Base-by-base conservation (phyloP, 1,140 invertebrate genomes). In the Atta texana region DNA sequence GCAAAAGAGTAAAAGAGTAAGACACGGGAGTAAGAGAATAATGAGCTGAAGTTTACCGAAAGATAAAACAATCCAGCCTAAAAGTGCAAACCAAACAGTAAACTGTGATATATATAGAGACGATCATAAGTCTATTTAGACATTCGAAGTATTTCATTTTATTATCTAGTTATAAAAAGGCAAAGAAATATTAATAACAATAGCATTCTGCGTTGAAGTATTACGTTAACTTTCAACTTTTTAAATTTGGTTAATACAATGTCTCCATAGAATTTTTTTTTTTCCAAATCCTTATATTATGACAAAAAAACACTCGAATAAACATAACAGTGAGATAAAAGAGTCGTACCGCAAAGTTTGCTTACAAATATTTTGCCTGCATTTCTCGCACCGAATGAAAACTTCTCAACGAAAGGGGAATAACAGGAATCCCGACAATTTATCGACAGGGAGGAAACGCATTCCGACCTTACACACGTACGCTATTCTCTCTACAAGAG, bases 361-460 rank as follows among this genome's bases (percentile, higher is more conserved):
- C 44, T 84, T 84, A 61, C 69, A 84, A 82, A 84, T 84, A 84
- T 84, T 75, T 84, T 74, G 24, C 28, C 55, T 74, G 34, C 92
- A 85, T 90, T 86, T 90, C 89, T 77, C 85, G 87, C 87, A 55
- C 76, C 53, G 68, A 91, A 90, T 87, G 91, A 90, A 87, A 82
- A 85, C 87, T 89, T 89, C 87, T 84, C 87, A 61, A 63, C 68
- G 80, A 75, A 84, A 74, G 34, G 59, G 69, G 24, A 72, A 68
- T 82, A 82, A 82, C 78, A 71, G 57, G 66, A 71, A 71, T 84
- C 69, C 39, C 39, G 80, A 84, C 69, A 84, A 84, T 84, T 84
- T 84, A 84, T 84, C 80, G 69, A 84, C 80, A 84, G 69, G 80
- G n/a, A 74, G 80, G 49, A 84, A 74, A 84, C 69, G 69, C 39